These are phyloP conservation scores for Geodia barretti DNA, from an alignment of 37 sponge, comb jelly and placozoan genomes.

Conservation along the genomic window DNA sequence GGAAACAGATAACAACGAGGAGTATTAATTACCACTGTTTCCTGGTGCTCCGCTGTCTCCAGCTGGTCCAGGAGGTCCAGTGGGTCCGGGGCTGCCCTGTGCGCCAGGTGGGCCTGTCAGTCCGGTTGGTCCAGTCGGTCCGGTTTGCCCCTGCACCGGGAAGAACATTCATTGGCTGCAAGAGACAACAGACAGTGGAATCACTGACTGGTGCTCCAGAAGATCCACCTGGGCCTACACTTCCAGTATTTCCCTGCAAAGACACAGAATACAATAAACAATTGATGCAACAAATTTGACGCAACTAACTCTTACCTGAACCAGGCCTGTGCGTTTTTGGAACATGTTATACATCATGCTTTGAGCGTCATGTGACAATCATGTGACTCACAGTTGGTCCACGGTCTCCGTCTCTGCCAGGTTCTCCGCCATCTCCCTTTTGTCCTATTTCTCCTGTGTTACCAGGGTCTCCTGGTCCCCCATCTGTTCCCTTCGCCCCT, in stretches of 20 bases:
- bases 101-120: conserved; percentile 13
- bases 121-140: conserved; percentile 2
- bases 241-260: background rate
- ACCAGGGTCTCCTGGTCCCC: conserved; percentile 31
- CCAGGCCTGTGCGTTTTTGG: too few species aligned
- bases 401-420: conserved; percentile 24
- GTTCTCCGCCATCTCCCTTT: conserved; percentile 21
- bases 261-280: too few species aligned
- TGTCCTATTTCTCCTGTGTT: conserved; percentile 31
- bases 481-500: conserved; percentile 50
- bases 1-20: too few species aligned
- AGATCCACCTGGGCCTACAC: conserved; percentile 9
- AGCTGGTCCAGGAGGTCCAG: conserved; percentile 31
- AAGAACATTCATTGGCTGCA: background rate
- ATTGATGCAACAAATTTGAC: too few species aligned
- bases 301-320: too few species aligned
- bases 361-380: background rate
- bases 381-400: conserved; percentile 1
- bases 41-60: conserved; percentile 2
- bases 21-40: background rate
- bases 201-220: conserved; percentile 3
- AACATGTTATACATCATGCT: too few species aligned
- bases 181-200: too few species aligned
- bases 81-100: conserved; percentile 18
- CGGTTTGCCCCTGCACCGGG: conserved; percentile 9